phyloP scores from a whole-genome alignment of 2,888 invertebrate species.

The Sarcophaga carnaria region DNA sequence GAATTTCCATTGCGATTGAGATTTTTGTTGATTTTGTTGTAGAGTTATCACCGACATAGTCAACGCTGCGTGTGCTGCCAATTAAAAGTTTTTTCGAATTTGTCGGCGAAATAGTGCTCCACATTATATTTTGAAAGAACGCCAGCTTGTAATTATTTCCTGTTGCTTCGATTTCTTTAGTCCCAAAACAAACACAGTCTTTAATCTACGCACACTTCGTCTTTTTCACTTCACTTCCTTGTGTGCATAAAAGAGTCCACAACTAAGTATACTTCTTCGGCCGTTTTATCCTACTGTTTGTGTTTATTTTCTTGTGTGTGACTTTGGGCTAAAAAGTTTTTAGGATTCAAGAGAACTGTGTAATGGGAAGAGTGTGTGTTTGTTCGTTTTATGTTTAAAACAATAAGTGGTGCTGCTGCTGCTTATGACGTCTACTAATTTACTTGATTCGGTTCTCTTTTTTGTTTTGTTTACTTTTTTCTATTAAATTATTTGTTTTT shows the following conservation, averaged over 20 bases:
- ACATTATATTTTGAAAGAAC: constrained; percentile 77
- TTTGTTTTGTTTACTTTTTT: constrained; percentile 4
- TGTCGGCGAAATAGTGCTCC: constrained; percentile 82
- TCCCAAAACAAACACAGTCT: background rate
- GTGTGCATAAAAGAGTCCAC: background rate
- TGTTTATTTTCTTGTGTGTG: background rate
- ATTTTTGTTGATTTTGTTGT: constrained; percentile 79
- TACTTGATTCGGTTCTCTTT: background rate
- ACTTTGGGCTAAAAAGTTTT: background rate
- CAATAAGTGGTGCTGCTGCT: no score
- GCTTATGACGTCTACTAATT: constrained; percentile 41
- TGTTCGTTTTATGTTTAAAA: no score
- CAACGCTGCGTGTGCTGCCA: constrained; percentile 81
- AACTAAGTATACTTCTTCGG: background rate
- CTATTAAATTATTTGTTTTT: background rate
- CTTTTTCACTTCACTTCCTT: background rate
- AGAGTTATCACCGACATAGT: constrained; percentile 81
- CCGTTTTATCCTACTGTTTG: background rate
- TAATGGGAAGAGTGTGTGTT: background rate
- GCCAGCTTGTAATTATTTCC: constrained; percentile 62
- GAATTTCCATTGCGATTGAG: constrained; percentile 82
- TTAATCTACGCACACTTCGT: background rate
- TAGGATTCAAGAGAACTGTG: background rate
- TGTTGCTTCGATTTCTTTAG: background rate
- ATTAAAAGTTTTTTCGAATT: constrained; percentile 82